These are phyloP conservation scores for Chouioia cunea DNA, from an alignment of 2,888 invertebrate genomes.

Conservation along the genomic window DNA sequence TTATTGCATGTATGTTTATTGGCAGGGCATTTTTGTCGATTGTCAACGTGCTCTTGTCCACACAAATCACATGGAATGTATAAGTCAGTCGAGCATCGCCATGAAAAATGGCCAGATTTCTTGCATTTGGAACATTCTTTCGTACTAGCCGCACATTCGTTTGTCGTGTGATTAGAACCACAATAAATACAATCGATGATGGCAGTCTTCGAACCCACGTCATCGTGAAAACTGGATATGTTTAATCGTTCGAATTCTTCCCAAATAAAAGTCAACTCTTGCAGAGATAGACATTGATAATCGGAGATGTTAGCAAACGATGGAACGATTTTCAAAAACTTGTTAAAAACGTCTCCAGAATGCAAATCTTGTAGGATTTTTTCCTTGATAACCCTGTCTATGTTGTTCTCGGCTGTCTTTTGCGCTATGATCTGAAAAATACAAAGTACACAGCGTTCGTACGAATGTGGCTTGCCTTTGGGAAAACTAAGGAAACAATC, in stretches of 20 bases:
- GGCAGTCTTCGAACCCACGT: neutral
- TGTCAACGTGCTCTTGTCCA: conserved; percentile 26
- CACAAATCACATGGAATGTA: conserved; percentile 24
- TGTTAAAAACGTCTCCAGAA: conserved; percentile 10
- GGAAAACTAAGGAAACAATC: neutral
- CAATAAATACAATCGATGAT: conserved; percentile 17
- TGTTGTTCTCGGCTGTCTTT: conserved; percentile 27
- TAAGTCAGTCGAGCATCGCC: conserved; percentile 26
- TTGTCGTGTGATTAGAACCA: conserved; percentile 27
- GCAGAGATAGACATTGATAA: conserved; percentile 25
- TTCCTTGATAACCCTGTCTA: conserved; percentile 31
- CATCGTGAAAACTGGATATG: conserved; percentile 23
- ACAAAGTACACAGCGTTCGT: neutral
- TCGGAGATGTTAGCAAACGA: conserved; percentile 14
- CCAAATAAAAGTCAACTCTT: conserved; percentile 37
- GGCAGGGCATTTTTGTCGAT: conserved; percentile 26
- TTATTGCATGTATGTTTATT: conserved; percentile 13
- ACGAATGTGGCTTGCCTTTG: neutral
- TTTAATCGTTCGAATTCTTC: conserved; percentile 26
- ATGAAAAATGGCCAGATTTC: conserved; percentile 38
- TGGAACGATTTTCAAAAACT: conserved; percentile 5
- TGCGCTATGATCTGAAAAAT: conserved; percentile 25
- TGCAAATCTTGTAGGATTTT: conserved; percentile 34
- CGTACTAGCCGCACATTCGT: conserved; percentile 35
- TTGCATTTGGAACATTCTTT: conserved; percentile 37